These are phyloP conservation scores for Vulpes ferrilata DNA, from an alignment of 2,113 vertebrate species.

Conservation along the genomic window DNA sequence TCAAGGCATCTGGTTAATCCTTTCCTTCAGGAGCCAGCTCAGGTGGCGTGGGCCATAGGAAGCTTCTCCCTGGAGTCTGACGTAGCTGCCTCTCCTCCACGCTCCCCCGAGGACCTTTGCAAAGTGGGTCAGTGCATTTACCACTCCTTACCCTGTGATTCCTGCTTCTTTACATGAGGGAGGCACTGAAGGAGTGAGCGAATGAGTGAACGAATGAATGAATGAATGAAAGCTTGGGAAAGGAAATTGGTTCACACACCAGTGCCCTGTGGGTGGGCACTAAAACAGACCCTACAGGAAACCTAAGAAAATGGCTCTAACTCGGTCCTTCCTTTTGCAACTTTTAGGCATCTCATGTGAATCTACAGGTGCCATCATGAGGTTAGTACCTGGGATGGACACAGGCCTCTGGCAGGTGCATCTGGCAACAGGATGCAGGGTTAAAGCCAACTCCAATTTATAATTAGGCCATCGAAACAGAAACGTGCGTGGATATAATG, in stretches of 20 bases:
- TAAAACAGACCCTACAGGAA: neutral
- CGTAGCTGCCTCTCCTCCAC: neutral
- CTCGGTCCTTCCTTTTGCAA: conserved; percentile 14
- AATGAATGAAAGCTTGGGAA: neutral
- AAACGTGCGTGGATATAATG: neutral
- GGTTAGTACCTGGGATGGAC: neutral
- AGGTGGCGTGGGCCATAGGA: neutral
- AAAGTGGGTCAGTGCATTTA: neutral
- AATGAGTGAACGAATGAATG: neutral
- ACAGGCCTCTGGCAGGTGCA: neutral
- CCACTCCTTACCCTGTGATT: neutral
- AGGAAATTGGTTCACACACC: neutral
- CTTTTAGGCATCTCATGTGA: neutral
- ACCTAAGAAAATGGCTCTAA: neutral
- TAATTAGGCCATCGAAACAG: neutral
- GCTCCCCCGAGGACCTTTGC: neutral
- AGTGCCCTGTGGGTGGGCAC: neutral
- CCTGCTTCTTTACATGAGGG: neutral
- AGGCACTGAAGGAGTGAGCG: neutral
- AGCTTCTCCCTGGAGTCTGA: neutral
- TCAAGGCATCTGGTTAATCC: neutral
- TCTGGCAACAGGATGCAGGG: neutral
- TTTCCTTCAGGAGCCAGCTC: neutral
- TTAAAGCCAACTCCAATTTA: neutral
- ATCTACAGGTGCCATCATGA: neutral